Conservation (phyloP, 2,113 vertebrate species). For the Lophius piscatorius region DNA sequence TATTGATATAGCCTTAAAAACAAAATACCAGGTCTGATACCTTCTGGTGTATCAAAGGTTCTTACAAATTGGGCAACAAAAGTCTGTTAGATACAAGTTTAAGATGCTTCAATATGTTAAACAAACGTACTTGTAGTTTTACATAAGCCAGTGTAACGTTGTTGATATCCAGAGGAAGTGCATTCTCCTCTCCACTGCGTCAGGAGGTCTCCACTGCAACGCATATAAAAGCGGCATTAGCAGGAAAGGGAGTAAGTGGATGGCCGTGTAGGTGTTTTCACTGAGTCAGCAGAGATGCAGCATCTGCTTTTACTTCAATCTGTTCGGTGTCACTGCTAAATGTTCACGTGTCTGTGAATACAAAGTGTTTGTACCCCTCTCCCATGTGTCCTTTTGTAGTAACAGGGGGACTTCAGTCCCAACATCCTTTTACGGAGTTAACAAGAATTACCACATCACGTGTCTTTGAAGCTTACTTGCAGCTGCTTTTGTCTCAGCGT, state of each 20-base stretch:
- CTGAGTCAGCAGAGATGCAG: constrained; percentile 26
- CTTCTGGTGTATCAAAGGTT: no score
- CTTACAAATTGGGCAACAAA: no score
- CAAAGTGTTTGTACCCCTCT: background rate
- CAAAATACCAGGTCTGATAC: no score
- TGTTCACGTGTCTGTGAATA: background rate
- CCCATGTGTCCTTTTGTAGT: background rate
- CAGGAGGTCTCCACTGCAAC: background rate
- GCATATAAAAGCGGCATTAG: background rate
- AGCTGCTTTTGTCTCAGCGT: constrained; percentile 1
- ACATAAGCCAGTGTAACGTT: background rate
- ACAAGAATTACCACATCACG: constrained; percentile 4
- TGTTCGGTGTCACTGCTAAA: constrained; percentile 8
- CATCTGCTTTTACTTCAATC: constrained; percentile 16
- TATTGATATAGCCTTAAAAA: no score
- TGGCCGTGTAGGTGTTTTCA: background rate
- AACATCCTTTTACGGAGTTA: background rate
- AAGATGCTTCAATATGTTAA: no score
- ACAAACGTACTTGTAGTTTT: background rate
- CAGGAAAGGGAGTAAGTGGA: background rate
- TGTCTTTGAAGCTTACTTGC: background rate
- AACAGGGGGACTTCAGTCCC: background rate
- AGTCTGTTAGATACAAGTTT: no score
- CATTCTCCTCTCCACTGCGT: background rate
- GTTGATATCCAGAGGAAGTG: background rate